Evolutionary conservation across 2,888 invertebrate genomes (phyloP).

Genomic region (Heteromyza rotundicornis): DNA sequence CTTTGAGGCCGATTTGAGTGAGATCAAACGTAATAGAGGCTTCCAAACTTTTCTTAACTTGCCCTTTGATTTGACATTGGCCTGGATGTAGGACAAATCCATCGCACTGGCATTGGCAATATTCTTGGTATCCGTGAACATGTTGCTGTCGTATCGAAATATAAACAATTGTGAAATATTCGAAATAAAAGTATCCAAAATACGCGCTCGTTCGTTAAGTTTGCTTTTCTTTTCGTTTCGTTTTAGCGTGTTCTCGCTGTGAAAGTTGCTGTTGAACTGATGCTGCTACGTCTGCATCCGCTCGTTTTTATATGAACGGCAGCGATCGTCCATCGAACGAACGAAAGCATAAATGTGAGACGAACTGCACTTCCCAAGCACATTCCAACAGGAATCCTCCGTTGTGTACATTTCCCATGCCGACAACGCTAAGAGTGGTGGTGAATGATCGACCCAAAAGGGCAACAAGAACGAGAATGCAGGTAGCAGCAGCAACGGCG

Average conservation of each 20-base stretch:
- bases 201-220: constrained; percentile 17
- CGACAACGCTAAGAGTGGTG: constrained; percentile 20
- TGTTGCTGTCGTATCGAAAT: constrained; percentile 24
- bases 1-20: constrained; percentile 33
- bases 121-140: constrained; percentile 60
- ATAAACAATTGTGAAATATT: background rate
- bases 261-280: constrained; percentile 58
- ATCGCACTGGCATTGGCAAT: constrained; percentile 37
- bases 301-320: constrained; percentile 56
- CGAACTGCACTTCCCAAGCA: constrained; percentile 55
- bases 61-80: constrained; percentile 30
- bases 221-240: constrained; percentile 39
- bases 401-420: constrained; percentile 58
- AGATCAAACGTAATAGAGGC: constrained; percentile 50
- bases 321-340: constrained; percentile 29
- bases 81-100: background rate
- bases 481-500: constrained; percentile 32
- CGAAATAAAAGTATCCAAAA: background rate
- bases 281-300: constrained; percentile 56
- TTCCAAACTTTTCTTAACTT: constrained; percentile 55
- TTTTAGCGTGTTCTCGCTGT: constrained; percentile 47
- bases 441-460: constrained; percentile 24
- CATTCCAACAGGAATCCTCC: constrained; percentile 59
- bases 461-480: constrained; percentile 31
- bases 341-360: constrained; percentile 29